These are phyloP conservation scores for Micropterix aruncella DNA, from an alignment of 2,888 invertebrate genomes.

Conservation along the genomic window DNA sequence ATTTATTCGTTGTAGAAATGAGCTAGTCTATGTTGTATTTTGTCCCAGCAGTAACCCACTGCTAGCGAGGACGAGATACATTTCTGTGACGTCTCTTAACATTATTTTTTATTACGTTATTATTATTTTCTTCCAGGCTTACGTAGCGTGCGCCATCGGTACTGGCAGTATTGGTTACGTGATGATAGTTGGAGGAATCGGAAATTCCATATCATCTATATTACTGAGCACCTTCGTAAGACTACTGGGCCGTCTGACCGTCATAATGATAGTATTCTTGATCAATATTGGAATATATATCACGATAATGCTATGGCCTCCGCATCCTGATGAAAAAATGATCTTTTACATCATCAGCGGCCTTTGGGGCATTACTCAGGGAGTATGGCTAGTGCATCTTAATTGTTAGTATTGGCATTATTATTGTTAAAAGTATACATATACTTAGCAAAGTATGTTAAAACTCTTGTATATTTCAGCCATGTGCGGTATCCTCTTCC, in stretches of 20 bases:
- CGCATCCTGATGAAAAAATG: constrained; percentile 31
- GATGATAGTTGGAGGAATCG: constrained; percentile 50
- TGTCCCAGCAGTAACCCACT: too few species aligned
- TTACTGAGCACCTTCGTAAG: too few species aligned
- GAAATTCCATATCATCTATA: constrained; percentile 44
- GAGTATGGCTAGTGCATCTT: constrained; percentile 51
- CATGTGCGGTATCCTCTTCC: not conserved
- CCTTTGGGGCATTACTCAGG: constrained; percentile 51
- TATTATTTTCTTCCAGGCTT: constrained; percentile 31
- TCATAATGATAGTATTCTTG: constrained; percentile 40
- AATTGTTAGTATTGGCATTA: too few species aligned
- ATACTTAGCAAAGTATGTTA: too few species aligned
- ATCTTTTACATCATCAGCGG: constrained; percentile 41
- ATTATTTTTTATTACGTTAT: too few species aligned
- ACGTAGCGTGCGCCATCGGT: constrained; percentile 42
- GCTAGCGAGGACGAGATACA: too few species aligned
- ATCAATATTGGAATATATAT: constrained; percentile 39
- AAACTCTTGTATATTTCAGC: constrained; percentile 3
- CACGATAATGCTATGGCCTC: constrained; percentile 41
- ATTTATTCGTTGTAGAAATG: too few species aligned
- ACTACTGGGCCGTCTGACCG: constrained; percentile 49
- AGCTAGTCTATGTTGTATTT: too few species aligned
- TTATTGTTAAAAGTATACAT: too few species aligned
- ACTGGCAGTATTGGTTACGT: constrained; percentile 53
- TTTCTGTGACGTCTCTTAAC: too few species aligned